These are phyloP conservation scores for Callyntrura sp. DNA, from an alignment of 2,888 invertebrate species.

Conservation along the genomic window DNA sequence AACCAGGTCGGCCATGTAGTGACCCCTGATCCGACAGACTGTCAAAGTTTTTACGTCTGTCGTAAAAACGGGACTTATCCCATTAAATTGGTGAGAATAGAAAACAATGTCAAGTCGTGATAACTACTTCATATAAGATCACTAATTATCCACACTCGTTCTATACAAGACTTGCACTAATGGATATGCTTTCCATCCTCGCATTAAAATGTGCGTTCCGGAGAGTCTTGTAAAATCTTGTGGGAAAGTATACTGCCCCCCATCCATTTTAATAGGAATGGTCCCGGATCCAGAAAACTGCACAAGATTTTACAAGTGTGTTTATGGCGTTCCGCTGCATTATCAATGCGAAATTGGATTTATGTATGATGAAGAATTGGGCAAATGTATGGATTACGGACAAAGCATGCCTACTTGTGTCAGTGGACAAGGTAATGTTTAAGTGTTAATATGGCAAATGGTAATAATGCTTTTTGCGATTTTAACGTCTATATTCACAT, in stretches of 20 bases:
- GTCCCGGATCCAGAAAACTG: conserved; percentile 59
- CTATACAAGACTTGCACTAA: conserved; percentile 42
- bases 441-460: too few species aligned
- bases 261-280: conserved; percentile 17
- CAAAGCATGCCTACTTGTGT: conserved; percentile 33
- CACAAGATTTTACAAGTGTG: conserved; percentile 58
- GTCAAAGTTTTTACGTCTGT: conserved; percentile 50
- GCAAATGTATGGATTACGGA: conserved; percentile 43
- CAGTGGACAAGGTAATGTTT: conserved; percentile 36
- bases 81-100: conserved; percentile 40
- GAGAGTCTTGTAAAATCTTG: conserved; percentile 56
- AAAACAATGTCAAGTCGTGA: background rate
- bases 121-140: too few species aligned
- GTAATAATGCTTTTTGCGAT: too few species aligned
- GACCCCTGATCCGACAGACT: conserved; percentile 20
- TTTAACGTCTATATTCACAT: too few species aligned
- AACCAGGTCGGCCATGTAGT: background rate
- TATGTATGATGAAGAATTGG: conserved; percentile 48
- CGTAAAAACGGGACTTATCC: conserved; percentile 25
- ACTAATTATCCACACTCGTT: background rate
- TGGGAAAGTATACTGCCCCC: conserved; percentile 57
- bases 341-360: conserved; percentile 31
- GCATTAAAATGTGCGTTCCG: conserved; percentile 42
- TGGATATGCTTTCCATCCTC: conserved; percentile 61
- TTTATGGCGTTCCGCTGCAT: conserved; percentile 55